These are phyloP conservation scores for Emydocephalus ijimae DNA, from an alignment of 2,113 vertebrate genomes.

Conservation along the genomic window DNA sequence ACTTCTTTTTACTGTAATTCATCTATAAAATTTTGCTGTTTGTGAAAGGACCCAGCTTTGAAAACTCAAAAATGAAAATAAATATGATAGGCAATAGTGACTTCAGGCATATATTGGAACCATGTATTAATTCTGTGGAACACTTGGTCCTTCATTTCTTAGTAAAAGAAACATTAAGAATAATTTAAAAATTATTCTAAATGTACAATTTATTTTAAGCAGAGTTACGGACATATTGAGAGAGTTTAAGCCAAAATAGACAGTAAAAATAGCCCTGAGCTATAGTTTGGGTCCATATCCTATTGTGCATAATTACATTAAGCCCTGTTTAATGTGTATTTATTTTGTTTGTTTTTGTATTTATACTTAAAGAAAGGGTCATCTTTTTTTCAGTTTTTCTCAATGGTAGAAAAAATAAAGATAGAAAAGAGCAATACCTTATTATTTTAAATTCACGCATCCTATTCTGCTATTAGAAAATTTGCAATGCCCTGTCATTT, in stretches of 20 bases:
- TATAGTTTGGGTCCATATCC: background rate
- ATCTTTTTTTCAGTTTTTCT: background rate
- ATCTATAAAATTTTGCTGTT: conserved; percentile 11
- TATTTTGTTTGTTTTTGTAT: background rate
- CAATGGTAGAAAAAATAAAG: conserved; percentile 19
- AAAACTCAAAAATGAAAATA: conserved; percentile 1
- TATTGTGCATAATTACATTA: background rate
- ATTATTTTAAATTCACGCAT: conserved; percentile 33
- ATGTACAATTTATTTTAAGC: conserved; percentile 9
- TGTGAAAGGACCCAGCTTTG: background rate
- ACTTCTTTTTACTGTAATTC: conserved; percentile 70
- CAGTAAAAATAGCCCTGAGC: conserved; percentile 59
- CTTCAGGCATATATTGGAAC: background rate
- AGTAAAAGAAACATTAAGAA: conserved; percentile 8
- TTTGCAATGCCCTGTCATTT: conserved; percentile 21
- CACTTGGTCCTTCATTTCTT: conserved; percentile 39
- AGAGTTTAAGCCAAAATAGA: conserved; percentile 60
- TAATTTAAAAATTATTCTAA: rapidly evolving
- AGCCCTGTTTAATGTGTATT: background rate
- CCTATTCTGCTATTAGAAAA: background rate
- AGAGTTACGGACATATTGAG: conserved; percentile 65
- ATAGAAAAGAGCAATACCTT: conserved; percentile 40
- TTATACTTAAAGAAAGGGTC: background rate
- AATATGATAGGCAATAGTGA: background rate
- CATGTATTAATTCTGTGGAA: background rate